phyloP scores from a whole-genome alignment of 2,113 vertebrate species.

The Mugil cephalus region DNA sequence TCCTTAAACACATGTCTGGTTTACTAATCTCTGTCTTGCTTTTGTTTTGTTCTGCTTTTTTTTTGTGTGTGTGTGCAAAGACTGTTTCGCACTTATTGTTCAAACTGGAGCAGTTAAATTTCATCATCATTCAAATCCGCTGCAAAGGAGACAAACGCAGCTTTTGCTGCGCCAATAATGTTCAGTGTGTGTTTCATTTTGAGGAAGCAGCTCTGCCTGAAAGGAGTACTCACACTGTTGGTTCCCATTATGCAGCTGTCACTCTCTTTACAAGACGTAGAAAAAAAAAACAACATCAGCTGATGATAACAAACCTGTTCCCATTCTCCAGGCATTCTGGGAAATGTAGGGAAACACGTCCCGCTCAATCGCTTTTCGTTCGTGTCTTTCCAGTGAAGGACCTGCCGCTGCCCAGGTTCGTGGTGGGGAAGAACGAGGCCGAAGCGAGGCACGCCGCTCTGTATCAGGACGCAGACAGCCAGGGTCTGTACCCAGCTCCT shows the following conservation, averaged over 20 bases:
- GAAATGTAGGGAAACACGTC: conserved; percentile 9
- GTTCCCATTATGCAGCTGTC: conserved; percentile 18
- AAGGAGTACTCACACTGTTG: neutral
- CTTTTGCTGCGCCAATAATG: neutral
- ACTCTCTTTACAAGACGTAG: neutral
- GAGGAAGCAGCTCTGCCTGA: conserved; percentile 19
- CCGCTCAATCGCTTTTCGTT: too few relatives aligned
- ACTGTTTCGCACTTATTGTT: neutral
- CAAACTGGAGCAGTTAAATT: neutral
- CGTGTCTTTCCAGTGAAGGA: conserved; percentile 89
- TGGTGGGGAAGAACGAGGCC: conserved; percentile 94
- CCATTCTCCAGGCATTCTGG: conserved; percentile 12
- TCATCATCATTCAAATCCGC: neutral
- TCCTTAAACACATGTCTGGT: neutral
- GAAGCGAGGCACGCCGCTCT: conserved; percentile 89
- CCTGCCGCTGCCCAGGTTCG: conserved; percentile 93
- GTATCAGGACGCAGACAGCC: conserved; percentile 92
- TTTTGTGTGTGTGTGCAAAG: neutral
- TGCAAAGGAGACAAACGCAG: neutral
- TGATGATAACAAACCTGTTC: neutral
- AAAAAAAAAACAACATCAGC: neutral
- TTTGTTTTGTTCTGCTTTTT: neutral
- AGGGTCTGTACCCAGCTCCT: conserved; percentile 90
- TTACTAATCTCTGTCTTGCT: neutral
- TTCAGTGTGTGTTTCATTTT: conserved; percentile 13